Percentiles rank a stretch among this genome's conserved stretches.
phyloP scores from a whole-genome alignment of 2,797 vertebrate genomes.

The Chelidonichthys spinosus region DNA sequence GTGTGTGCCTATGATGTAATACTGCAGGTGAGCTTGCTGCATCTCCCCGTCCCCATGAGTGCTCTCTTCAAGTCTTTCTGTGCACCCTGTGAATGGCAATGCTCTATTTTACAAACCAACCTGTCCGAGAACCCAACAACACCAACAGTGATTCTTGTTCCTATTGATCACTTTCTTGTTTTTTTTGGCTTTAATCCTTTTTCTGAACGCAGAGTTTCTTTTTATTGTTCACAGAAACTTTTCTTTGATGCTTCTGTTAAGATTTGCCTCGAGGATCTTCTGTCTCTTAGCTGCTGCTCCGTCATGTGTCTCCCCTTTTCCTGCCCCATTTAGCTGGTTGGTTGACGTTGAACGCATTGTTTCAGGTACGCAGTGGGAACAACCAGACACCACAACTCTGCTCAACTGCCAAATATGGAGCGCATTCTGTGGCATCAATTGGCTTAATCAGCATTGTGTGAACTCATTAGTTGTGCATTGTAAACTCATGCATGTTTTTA shows the following conservation, averaged over 20 bases:
- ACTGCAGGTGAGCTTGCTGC: background rate
- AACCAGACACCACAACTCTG: background rate
- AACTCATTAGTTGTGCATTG: too few relatives aligned
- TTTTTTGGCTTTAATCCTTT: background rate
- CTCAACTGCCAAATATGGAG: too few relatives aligned
- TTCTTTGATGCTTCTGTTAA: too few relatives aligned
- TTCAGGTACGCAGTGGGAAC: too few relatives aligned
- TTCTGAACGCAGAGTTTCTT: background rate
- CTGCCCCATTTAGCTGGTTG: too few relatives aligned
- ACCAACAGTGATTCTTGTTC: background rate
- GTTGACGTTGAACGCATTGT: too few relatives aligned
- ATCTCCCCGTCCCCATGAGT: background rate
- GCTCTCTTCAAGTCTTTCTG: background rate
- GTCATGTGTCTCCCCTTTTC: too few relatives aligned
- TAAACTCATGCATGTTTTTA: too few relatives aligned
- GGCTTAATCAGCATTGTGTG: too few relatives aligned
- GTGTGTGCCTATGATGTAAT: background rate
- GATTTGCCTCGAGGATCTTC: too few relatives aligned
- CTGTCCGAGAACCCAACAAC: background rate
- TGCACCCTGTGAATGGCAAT: background rate
- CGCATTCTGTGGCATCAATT: too few relatives aligned
- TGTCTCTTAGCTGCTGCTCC: too few relatives aligned
- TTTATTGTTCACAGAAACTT: background rate
- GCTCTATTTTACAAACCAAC: background rate
- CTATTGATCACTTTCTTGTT: background rate